Base-by-base conservation (phyloP, 2,113 vertebrate genomes). In the Odocoileus virginianus region DNA sequence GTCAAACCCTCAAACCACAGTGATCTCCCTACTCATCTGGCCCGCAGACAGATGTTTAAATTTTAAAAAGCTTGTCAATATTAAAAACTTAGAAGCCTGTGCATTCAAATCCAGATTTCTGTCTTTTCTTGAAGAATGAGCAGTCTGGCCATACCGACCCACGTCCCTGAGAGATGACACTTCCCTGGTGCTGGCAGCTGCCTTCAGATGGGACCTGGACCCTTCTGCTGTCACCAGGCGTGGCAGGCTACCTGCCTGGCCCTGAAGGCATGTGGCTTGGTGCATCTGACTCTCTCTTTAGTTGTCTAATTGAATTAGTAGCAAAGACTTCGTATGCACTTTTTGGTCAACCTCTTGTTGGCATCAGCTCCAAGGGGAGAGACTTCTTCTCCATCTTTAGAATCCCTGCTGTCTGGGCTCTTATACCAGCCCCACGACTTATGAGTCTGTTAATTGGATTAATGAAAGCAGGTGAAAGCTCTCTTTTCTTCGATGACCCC, bases 51-150 rank as follows among this genome's bases (percentile, higher is more conserved):
- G n/a, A 83, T 67, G 67, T 61, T 50, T 79, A 87, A 10, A 30
- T 67, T 89, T 25, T 30, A 55, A 83, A 82, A 55, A 67, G 71
- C 25, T n/a, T 54, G 60, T 82, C 83, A n/a, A 54, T 52, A 50
- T 88, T 95, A 88, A 60, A 86, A 84, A 27, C 52, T 5, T 1
- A 57, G 40, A 13, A 93, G 83, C 7, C 30, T 97, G 82, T 89
- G 21, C 10, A 8, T 40, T 52, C 9, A 61, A n/a, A 57, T n/a
- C 25, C 13, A 92, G 84, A 33, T 84, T 79, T 71, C 84, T 60
- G 84, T 60, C 54, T 94, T 87, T 95, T 93, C 60, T 78, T 33
- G 81, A 79, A 52, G 61, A 76, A 12, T 28, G 67, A 61, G 61
- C 43, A 78, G 15, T 33, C 45, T 60, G 85, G 86, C 67, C 25